Base-by-base conservation (phyloP, 92 coral and sea anemone genomes). In the Palythoa caribaeorum region DNA sequence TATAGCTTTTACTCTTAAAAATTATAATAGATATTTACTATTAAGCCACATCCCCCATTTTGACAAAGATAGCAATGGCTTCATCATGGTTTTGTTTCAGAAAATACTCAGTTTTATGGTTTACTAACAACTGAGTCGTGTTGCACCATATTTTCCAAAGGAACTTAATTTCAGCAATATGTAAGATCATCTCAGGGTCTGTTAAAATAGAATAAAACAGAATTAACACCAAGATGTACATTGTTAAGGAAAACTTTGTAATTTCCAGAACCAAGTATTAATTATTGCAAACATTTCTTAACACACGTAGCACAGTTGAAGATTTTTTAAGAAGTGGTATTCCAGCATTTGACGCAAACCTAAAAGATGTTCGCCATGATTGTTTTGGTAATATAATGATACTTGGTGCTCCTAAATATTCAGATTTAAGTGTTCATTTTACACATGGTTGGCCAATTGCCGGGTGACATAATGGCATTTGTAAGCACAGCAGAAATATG, bases 371-470 rank as follows among this genome's bases (percentile, higher is more conserved):
- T 74, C 78, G 55, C 59, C 78, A 12, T 12, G 78, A 74, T 57
- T 74, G 57, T 40, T 74, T 74, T 74, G 78, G 78, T 74, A 74
- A 74, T 74, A 38, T 72, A 38, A 74, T 74, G 54, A 40, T 74
- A 74, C 78, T 74, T 74, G 78, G 78, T 47, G 78, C 78, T 44
- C 78, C 51, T 72, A 39, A 72, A 72, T 72, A 72, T 72, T 72
- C 77, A 15, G 77, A 72, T 38, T 72, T 72, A 13, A 70, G 74
- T 44, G 15, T 70, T 70, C 74, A 72, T 9, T 38, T 72, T 0
- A 72, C 77, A 72, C 77, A 72, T 72, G 77, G 77, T 73, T 77
- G 66, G 83, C 83, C 83, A 35, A 77, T 77, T 68, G 54, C 78
- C 1, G 37, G 54, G 35, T 13, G 53, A 73, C 38, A 38, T 73